Evolutionary conservation across 2,888 invertebrate species (phyloP).

Genomic region (Drosophila melanosoma): DNA sequence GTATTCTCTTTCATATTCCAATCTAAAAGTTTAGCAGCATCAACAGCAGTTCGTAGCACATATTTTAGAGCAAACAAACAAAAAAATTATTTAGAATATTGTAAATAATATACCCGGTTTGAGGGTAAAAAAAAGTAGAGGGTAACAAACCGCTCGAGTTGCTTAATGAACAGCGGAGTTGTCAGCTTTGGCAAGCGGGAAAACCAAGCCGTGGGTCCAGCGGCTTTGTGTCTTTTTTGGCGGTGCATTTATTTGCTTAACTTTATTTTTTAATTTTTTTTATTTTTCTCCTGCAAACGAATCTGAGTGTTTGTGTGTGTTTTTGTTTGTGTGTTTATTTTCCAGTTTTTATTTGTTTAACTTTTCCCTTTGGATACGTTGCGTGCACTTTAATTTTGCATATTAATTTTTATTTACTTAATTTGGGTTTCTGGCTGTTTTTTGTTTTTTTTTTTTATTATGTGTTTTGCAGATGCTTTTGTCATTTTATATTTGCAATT

Average conservation of each 20-base stretch:
- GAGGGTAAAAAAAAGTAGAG: background rate
- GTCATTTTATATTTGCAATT: background rate
- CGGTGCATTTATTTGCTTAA: constrained; percentile 54
- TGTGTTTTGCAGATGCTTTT: constrained; percentile 9
- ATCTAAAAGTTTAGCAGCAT: background rate
- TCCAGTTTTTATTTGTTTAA: constrained; percentile 31
- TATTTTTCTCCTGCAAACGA: background rate
- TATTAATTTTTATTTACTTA: constrained; percentile 46
- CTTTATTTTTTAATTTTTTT: constrained; percentile 35
- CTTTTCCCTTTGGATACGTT: constrained; percentile 19
- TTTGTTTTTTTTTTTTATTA: constrained; percentile 10
- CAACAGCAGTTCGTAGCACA: background rate
- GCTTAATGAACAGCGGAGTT: constrained; percentile 17
- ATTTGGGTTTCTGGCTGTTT: constrained; percentile 10
- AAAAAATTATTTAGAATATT: background rate
- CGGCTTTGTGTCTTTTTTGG: constrained; percentile 29
- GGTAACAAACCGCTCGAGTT: background rate
- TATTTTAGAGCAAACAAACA: too few species aligned
- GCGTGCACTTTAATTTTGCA: constrained; percentile 35
- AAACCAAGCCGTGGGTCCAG: constrained; percentile 3
- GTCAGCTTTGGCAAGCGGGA: background rate
- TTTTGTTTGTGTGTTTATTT: constrained; percentile 26
- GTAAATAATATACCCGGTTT: background rate
- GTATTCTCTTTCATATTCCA: background rate
- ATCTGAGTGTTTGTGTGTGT: background rate